phyloP scores from a whole-genome alignment of 64 coral and sea anemone genomes.

The Acropora tenuis region DNA sequence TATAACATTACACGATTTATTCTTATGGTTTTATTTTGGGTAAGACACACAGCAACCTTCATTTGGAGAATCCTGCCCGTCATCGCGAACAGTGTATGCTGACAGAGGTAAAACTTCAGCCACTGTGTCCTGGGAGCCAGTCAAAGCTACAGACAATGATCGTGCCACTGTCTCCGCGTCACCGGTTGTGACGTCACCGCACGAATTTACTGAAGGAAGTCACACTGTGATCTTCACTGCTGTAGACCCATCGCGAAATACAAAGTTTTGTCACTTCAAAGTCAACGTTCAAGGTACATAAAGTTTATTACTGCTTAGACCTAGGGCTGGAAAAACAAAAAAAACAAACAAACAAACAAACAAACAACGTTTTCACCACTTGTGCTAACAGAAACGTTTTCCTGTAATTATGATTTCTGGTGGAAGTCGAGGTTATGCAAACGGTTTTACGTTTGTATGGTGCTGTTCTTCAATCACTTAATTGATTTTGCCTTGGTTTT shows the following conservation, averaged over 20 bases:
- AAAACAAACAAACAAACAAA: not conserved
- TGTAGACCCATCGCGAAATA: constrained; percentile 42
- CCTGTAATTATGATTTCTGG: not conserved
- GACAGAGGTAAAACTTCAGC: constrained; percentile 55
- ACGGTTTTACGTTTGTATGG: not conserved
- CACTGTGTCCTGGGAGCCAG: constrained; percentile 44
- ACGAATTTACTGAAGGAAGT: constrained; percentile 50
- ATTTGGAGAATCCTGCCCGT: constrained; percentile 44
- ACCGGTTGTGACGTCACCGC: constrained; percentile 20
- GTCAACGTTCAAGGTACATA: constrained; percentile 46
- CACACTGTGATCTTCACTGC: constrained; percentile 46
- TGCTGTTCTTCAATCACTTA: not conserved
- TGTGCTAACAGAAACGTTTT: not conserved
- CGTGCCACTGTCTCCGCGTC: not conserved
- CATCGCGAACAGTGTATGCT: constrained; percentile 10
- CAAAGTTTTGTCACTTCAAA: constrained; percentile 19
- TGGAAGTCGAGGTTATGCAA: not conserved
- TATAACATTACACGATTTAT: not conserved
- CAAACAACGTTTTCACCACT: not conserved
- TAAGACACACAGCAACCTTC: constrained; percentile 37
- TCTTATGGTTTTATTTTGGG: not conserved
- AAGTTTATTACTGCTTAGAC: not conserved
- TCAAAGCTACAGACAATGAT: constrained; percentile 65
- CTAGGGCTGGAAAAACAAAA: not conserved
- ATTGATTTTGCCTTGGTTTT: not conserved